phyloP scores from a whole-genome alignment of 2,888 invertebrate species.

The Apotomis betuletana region DNA sequence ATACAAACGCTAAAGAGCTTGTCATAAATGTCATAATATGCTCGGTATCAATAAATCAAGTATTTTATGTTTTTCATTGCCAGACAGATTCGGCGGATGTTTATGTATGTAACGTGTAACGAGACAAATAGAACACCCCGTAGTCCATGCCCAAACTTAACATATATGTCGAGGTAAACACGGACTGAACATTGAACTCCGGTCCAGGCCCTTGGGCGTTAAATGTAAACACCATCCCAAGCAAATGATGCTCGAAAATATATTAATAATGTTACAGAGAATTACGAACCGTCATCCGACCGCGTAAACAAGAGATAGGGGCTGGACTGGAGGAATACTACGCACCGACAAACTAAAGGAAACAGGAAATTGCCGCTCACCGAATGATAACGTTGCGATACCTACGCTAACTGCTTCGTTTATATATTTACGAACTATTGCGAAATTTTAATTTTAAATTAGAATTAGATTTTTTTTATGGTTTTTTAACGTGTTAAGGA shows the following conservation, averaged over 20 bases:
- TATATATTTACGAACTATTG: not conserved
- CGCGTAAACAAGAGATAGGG: conserved; percentile 33
- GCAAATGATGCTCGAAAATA: conserved; percentile 25
- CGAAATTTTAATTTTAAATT: not conserved
- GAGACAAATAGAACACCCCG: conserved; percentile 20
- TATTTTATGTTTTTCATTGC: not conserved
- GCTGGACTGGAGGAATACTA: conserved; percentile 19
- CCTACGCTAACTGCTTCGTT: conserved; percentile 6
- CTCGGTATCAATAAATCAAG: not conserved
- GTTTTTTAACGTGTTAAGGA: not conserved
- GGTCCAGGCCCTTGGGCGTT: conserved; percentile 22
- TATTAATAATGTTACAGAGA: conserved; percentile 33
- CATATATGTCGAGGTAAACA: conserved; percentile 10
- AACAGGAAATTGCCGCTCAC: conserved; percentile 35
- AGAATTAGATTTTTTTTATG: not conserved
- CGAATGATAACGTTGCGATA: conserved; percentile 28
- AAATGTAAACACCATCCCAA: conserved; percentile 35
- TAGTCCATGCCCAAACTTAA: conserved; percentile 5
- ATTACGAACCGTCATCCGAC: conserved; percentile 14
- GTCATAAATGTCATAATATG: not conserved
- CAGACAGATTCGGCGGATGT: not conserved
- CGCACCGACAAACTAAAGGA: conserved; percentile 39
- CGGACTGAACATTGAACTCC: conserved; percentile 16
- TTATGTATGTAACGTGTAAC: not conserved
- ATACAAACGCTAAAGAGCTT: not conserved